Percentiles rank a stretch among this genome's conserved stretches.
Evolutionary conservation across 2,888 invertebrate species (phyloP).

Genomic region (Acanthacorydalis orientalis): DNA sequence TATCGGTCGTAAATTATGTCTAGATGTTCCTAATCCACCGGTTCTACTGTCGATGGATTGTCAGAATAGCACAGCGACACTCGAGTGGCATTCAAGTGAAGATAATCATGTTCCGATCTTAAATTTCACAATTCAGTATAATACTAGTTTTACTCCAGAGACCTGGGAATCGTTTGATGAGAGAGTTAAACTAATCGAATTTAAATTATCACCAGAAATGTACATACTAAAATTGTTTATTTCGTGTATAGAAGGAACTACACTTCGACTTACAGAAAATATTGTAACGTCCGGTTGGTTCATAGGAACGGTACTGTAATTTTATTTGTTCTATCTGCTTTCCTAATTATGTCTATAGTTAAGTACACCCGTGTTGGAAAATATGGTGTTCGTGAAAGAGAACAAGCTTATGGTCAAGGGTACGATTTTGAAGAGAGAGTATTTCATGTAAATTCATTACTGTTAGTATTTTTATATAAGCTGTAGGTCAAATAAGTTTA

Average conservation of each 20-base stretch:
- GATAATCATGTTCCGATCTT: conserved; percentile 92
- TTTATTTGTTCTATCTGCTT: conserved; percentile 78
- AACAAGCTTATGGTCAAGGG: conserved; percentile 84
- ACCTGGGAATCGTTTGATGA: conserved; percentile 70
- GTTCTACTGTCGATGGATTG: conserved; percentile 50
- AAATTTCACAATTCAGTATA: conserved; percentile 78
- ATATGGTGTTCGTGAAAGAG: conserved; percentile 95
- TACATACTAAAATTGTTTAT: background rate
- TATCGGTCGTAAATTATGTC: too few species aligned
- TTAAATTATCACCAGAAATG: too few species aligned
- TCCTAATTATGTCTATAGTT: conserved; percentile 89
- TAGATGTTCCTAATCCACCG: conserved; percentile 82
- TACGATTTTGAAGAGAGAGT: conserved; percentile 81
- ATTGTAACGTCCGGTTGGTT: conserved; percentile 93
- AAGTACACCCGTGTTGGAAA: conserved; percentile 95
- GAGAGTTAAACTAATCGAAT: too few species aligned
- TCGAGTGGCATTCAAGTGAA: conserved; percentile 80
- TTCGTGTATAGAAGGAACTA: conserved; percentile 38
- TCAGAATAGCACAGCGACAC: conserved; percentile 48
- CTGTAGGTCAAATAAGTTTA: background rate
- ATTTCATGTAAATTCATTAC: conserved; percentile 93
- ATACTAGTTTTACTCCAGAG: conserved; percentile 86
- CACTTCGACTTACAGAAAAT: conserved; percentile 59
- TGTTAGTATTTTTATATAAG: conserved; percentile 39
- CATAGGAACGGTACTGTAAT: conserved; percentile 93